A percentile compares a stretch with the other conserved stretches of the same genome.
Evolutionary conservation across 2,113 vertebrate genomes (phyloP).

Genomic region (Zosterops borbonicus): DNA sequence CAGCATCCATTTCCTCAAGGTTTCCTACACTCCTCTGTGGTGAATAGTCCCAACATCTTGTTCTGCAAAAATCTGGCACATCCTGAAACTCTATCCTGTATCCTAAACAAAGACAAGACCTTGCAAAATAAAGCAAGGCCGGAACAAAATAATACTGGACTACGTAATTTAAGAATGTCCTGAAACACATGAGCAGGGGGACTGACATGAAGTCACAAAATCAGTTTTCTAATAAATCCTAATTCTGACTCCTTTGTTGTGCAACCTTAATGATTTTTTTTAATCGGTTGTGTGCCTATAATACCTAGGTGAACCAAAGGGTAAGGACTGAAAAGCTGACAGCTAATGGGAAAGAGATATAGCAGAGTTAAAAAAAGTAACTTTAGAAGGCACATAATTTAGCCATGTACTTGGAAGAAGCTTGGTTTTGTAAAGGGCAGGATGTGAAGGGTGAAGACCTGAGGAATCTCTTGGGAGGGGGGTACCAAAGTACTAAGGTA

Average conservation of each 20-base stretch:
- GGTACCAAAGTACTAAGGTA: background rate
- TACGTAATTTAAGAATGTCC: background rate
- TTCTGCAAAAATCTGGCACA: background rate
- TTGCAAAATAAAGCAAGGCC: background rate
- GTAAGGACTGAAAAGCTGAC: background rate
- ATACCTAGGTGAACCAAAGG: background rate
- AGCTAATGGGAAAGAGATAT: background rate
- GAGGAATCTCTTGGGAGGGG: background rate
- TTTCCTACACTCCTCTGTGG: background rate
- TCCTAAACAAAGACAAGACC: background rate
- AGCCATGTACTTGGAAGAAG: background rate
- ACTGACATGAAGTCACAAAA: background rate
- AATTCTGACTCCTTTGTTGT: background rate
- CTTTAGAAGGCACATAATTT: background rate
- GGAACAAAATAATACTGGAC: background rate
- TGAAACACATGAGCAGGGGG: background rate
- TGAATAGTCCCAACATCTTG: background rate
- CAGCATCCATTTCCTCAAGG: slow-evolving; percentile 14
- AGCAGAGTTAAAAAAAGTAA: background rate
- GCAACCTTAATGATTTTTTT: background rate
- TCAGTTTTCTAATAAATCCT: background rate
- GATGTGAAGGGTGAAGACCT: background rate
- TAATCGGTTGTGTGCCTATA: background rate
- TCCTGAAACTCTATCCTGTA: background rate
- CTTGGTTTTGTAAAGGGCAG: background rate